Conservation (phyloP, 2,113 vertebrate genomes). For the Dicaeum eximium region DNA sequence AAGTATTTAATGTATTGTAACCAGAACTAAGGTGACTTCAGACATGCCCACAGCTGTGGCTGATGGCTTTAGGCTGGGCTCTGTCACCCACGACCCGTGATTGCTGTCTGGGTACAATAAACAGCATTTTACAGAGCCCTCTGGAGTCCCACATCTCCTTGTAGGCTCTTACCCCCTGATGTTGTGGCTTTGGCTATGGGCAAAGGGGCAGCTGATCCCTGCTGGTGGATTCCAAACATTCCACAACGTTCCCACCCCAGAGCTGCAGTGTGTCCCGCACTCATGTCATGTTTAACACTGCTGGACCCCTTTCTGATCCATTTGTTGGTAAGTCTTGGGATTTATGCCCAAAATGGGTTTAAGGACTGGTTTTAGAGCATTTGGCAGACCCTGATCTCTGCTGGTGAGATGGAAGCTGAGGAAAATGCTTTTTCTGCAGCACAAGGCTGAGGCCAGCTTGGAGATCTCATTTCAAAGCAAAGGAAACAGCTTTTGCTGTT, state of each 20-base stretch:
- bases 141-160: too few relatives aligned
- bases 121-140: too few relatives aligned
- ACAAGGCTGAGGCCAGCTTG: not conserved
- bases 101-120: too few relatives aligned
- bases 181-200: rapidly evolving
- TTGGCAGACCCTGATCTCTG: not conserved
- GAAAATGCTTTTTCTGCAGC: not conserved
- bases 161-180: too few relatives aligned
- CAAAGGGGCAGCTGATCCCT: not conserved
- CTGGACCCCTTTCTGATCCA: not conserved
- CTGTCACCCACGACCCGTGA: too few relatives aligned
- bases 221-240: not conserved
- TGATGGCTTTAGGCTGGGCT: too few relatives aligned
- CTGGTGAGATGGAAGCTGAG: not conserved
- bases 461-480: constrained; percentile 6
- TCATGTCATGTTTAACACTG: not conserved
- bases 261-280: not conserved
- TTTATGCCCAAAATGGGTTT: not conserved
- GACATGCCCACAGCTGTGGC: too few relatives aligned
- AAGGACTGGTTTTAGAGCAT: not conserved
- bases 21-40: too few relatives aligned
- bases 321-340: not conserved
- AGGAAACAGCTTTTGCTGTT: constrained; percentile 15
- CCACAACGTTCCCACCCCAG: not conserved
- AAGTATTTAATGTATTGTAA: too few relatives aligned